phyloP scores from a whole-genome alignment of 2,797 vertebrate species.

The Iguana delicatissima region DNA sequence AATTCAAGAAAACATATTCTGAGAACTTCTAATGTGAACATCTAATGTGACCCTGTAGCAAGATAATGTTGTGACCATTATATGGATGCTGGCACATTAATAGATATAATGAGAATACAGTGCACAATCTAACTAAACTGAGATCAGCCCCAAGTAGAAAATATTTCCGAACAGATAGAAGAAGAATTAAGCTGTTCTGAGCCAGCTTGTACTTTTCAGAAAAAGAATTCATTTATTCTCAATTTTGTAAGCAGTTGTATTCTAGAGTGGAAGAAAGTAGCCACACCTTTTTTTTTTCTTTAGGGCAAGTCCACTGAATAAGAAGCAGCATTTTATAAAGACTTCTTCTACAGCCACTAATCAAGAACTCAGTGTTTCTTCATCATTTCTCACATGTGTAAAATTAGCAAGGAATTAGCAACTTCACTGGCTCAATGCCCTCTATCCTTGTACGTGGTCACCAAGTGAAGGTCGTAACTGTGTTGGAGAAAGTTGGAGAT shows the following conservation, averaged over 20 bases:
- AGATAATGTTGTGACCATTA: neutral
- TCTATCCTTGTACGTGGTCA: neutral
- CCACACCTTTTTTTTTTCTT: neutral
- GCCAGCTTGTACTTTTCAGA: neutral
- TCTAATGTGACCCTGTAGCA: neutral
- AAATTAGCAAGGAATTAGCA: too few relatives aligned
- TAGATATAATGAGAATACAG: neutral
- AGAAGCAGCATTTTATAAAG: too few relatives aligned
- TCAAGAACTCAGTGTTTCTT: neutral
- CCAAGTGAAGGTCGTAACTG: neutral
- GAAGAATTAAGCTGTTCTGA: too few relatives aligned
- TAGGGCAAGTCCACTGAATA: too few relatives aligned
- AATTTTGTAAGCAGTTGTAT: neutral
- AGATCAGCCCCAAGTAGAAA: neutral
- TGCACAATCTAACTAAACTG: neutral
- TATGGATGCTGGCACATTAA: too few relatives aligned
- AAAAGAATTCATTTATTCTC: neutral
- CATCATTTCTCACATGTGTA: neutral
- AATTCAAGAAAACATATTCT: constrained; percentile 2
- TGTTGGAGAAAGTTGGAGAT: too few relatives aligned
- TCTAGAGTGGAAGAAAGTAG: neutral
- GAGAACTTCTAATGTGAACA: neutral
- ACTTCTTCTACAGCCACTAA: too few relatives aligned
- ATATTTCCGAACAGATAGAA: too few relatives aligned
- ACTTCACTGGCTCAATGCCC: too few relatives aligned